A percentile compares a stretch with the other conserved stretches of the same genome.
Conservation (phyloP, 1,140 invertebrate genomes). For the Lutraria rhynchaena region DNA sequence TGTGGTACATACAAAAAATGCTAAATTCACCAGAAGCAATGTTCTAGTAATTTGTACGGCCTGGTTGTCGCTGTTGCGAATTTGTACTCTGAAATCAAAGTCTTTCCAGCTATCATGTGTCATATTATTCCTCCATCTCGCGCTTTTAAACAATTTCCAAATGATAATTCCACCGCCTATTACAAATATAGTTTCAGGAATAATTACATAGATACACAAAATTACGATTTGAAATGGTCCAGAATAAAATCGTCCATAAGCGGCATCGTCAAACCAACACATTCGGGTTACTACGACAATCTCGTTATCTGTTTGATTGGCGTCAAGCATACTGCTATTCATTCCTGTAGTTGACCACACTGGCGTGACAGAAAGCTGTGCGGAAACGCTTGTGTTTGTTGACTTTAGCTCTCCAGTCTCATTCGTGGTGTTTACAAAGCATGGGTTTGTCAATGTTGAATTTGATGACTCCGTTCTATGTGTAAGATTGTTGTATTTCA, state of each 20-base stretch:
- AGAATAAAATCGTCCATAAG: background rate
- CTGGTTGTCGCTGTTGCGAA: background rate
- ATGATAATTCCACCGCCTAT: background rate
- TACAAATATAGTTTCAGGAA: background rate
- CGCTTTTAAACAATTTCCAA: background rate
- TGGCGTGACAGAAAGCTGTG: no score
- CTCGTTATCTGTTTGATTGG: background rate
- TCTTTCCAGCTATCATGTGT: no score
- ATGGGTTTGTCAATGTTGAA: no score
- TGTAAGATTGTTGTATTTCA: no score
- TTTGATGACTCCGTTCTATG: background rate
- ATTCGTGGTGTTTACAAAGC: no score
- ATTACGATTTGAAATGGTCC: background rate
- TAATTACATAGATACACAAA: background rate
- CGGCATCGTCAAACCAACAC: background rate
- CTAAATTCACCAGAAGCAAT: background rate
- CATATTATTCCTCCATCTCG: background rate
- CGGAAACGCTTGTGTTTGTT: no score
- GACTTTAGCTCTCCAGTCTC: no score
- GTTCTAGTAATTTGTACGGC: background rate
- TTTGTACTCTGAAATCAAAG: background rate
- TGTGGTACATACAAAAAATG: conserved; percentile 26
- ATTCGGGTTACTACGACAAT: background rate
- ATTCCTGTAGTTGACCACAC: no score
- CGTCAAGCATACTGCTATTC: no score